Conservation (phyloP, 2,888 invertebrate genomes). For the Pyrocoelia pectoralis region DNA sequence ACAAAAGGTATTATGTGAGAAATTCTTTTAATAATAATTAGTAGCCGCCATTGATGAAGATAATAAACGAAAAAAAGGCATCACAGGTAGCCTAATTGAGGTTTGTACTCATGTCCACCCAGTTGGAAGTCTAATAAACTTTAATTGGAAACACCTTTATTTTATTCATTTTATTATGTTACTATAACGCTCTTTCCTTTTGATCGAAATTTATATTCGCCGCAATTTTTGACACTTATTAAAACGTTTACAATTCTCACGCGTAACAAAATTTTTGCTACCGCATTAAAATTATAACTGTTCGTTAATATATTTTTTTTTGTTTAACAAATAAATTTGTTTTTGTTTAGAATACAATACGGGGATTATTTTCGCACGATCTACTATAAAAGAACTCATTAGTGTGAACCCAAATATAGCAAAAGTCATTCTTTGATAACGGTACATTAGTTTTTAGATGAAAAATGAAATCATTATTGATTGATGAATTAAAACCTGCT, state of each 20-base stretch:
- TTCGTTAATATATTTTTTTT: constrained; percentile 8
- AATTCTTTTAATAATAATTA: constrained; percentile 36
- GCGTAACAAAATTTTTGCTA: background rate
- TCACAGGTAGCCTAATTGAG: constrained; percentile 42
- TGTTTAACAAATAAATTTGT: constrained; percentile 5
- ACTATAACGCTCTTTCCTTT: background rate
- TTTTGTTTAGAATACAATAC: constrained; percentile 13
- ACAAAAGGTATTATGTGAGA: constrained; percentile 21
- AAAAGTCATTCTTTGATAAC: constrained; percentile 30
- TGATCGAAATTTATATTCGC: background rate
- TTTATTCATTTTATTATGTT: constrained; percentile 10
- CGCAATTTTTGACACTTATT: background rate
- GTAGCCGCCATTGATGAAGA: constrained; percentile 36
- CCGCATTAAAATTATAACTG: constrained; percentile 8
- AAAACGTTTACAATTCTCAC: constrained; percentile 1
- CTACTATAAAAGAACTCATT: constrained; percentile 21
- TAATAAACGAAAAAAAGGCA: constrained; percentile 23
- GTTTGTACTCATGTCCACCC: constrained; percentile 29
- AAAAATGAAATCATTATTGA: constrained; percentile 33
- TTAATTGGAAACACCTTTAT: constrained; percentile 19
- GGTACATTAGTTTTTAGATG: constrained; percentile 33
- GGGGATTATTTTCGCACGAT: constrained; percentile 20
- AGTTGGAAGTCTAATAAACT: constrained; percentile 30
- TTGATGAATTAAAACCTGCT: constrained; percentile 32
- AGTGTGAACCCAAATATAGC: constrained; percentile 26